These are phyloP conservation scores for Rhagoletis zephyria DNA, from an alignment of 1,140 invertebrate species.

Conservation along the genomic window DNA sequence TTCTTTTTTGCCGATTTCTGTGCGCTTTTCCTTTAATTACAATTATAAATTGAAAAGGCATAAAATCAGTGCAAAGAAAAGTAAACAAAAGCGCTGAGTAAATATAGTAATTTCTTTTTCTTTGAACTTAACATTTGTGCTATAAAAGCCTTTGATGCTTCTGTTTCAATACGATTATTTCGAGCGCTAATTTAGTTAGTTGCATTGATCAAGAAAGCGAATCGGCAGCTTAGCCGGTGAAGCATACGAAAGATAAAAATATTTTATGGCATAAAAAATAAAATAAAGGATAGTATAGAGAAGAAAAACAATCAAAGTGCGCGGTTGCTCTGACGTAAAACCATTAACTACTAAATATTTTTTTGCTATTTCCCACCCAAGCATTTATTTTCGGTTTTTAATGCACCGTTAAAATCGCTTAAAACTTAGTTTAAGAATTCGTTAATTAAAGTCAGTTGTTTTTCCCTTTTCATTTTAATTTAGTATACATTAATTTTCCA, in stretches of 20 bases:
- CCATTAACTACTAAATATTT: background rate
- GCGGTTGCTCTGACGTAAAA: background rate
- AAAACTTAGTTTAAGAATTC: background rate
- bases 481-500: too few species aligned
- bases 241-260: conserved; percentile 16
- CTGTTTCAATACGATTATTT: conserved; percentile 57
- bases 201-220: conserved; percentile 68
- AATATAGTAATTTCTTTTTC: background rate
- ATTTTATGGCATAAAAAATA: background rate
- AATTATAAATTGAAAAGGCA: background rate
- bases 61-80: background rate
- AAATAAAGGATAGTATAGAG: background rate
- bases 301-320: background rate
- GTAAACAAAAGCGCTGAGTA: background rate
- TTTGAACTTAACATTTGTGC: background rate
- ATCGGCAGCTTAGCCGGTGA: conserved; percentile 61
- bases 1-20: conserved; percentile 16
- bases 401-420: background rate
- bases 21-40: background rate
- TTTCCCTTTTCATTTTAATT: background rate
- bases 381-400: background rate
- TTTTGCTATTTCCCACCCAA: background rate
- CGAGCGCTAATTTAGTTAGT: conserved; percentile 59
- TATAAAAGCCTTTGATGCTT: background rate
- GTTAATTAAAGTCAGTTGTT: background rate